Conservation (phyloP, 2,888 invertebrate genomes). For the Gerris lacustris region DNA sequence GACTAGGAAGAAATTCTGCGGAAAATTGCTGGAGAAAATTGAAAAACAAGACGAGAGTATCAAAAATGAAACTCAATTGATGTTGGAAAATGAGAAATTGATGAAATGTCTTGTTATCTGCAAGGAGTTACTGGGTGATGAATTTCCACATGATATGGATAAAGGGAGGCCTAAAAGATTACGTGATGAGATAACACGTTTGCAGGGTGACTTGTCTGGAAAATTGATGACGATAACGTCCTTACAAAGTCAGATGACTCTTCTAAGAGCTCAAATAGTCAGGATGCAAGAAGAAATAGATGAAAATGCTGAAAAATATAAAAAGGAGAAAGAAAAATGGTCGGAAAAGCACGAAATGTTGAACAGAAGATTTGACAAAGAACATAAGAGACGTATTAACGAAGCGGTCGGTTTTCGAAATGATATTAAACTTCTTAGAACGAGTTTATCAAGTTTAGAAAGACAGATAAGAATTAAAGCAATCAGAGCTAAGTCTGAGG, state of each 20-base stretch:
- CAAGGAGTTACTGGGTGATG: constrained; percentile 21
- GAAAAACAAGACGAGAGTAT: constrained; percentile 18
- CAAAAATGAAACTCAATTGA: constrained; percentile 19
- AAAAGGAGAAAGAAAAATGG: constrained; percentile 20
- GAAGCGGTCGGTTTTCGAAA: constrained; percentile 25
- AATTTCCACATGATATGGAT: constrained; percentile 16
- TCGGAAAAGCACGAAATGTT: constrained; percentile 17
- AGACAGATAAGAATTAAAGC: constrained; percentile 22
- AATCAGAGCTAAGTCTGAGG: constrained; percentile 14
- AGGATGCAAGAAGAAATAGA: constrained; percentile 17
- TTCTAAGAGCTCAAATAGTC: constrained; percentile 16
- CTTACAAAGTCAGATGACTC: constrained; percentile 20
- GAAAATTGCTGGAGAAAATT: constrained; percentile 10
- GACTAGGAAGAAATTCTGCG: constrained; percentile 20
- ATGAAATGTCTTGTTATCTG: constrained; percentile 19
- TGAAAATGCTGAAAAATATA: constrained; percentile 18
- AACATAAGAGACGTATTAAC: constrained; percentile 24
- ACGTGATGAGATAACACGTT: not conserved
- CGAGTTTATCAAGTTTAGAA: constrained; percentile 21
- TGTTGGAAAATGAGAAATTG: constrained; percentile 23
- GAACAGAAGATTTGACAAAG: constrained; percentile 21
- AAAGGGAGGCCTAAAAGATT: not conserved
- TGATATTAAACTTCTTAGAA: constrained; percentile 23
- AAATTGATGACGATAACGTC: not conserved
- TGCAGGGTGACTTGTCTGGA: not conserved